Percentiles rank a stretch among this genome's conserved stretches.
Evolutionary conservation across 1,140 invertebrate genomes (phyloP).

Genomic region (Drosophila bifasciata): DNA sequence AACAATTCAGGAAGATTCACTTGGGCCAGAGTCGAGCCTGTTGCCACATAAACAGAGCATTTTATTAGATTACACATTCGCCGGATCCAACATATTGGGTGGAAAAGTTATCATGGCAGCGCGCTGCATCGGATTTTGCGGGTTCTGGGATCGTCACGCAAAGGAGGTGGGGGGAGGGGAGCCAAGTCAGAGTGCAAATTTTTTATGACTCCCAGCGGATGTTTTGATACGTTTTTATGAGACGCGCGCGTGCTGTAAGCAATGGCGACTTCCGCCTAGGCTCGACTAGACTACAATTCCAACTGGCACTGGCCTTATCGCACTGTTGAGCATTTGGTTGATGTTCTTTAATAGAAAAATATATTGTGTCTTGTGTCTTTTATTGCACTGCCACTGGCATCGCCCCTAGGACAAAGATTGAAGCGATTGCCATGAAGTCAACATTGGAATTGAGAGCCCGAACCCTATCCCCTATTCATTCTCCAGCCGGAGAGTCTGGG

Average conservation of each 20-base stretch:
- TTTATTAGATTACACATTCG: slow-evolving; percentile 82
- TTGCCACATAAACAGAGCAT: slow-evolving; percentile 80
- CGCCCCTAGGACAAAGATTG: slow-evolving; percentile 43
- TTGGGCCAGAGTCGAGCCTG: slow-evolving; percentile 40
- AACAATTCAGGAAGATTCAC: neutral
- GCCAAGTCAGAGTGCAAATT: slow-evolving; percentile 73
- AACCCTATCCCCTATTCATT: neutral
- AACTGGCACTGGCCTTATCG: slow-evolving; percentile 43
- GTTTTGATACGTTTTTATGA: slow-evolving; percentile 83
- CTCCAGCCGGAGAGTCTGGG: neutral
- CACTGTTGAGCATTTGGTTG: slow-evolving; percentile 42
- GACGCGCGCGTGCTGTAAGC: slow-evolving; percentile 81
- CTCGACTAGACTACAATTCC: slow-evolving; percentile 2
- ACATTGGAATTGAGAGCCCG: slow-evolving; percentile 24
- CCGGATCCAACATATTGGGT: slow-evolving; percentile 30
- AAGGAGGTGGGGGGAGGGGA: no score
- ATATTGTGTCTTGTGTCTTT: slow-evolving; percentile 37
- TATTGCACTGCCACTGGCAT: slow-evolving; percentile 31
- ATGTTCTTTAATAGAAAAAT: slow-evolving; percentile 73
- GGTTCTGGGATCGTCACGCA: slow-evolving; percentile 2
- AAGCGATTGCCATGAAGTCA: slow-evolving; percentile 53
- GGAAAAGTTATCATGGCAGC: slow-evolving; percentile 19
- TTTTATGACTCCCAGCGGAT: slow-evolving; percentile 80
- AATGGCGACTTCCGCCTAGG: slow-evolving; percentile 60
- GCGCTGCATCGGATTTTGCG: slow-evolving; percentile 24